These are phyloP conservation scores for Epizoanthus ramosus DNA, from an alignment of 92 coral and sea anemone genomes.

Conservation along the genomic window DNA sequence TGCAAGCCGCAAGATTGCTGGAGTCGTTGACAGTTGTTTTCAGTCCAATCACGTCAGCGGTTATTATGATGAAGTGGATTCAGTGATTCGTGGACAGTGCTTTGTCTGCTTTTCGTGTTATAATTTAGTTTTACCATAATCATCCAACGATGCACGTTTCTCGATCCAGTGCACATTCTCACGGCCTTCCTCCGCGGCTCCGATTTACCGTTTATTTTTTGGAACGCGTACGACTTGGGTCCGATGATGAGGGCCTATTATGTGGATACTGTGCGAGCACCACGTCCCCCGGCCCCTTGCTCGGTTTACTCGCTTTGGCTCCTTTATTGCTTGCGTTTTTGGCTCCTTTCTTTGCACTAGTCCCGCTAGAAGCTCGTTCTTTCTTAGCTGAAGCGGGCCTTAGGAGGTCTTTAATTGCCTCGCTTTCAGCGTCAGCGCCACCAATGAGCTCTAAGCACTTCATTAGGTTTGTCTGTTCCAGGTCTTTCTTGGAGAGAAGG, in stretches of 20 bases:
- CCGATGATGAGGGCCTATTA: slow-evolving; percentile 34
- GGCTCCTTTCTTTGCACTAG: slow-evolving; percentile 40
- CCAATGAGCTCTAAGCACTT: slow-evolving; percentile 88
- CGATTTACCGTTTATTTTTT: slow-evolving; percentile 3
- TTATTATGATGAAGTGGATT: too few relatives aligned
- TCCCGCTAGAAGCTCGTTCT: background rate
- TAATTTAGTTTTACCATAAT: too few relatives aligned
- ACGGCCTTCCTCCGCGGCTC: background rate
- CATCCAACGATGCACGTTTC: too few relatives aligned
- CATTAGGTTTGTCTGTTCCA: slow-evolving; percentile 82
- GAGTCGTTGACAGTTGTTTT: too few relatives aligned
- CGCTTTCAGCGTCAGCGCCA: slow-evolving; percentile 85
- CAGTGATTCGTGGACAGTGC: too few relatives aligned
- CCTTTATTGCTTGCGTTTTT: slow-evolving; percentile 47
- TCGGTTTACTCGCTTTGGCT: slow-evolving; percentile 43
- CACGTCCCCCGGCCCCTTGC: slow-evolving; percentile 50
- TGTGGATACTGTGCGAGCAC: slow-evolving; percentile 41
- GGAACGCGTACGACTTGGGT: slow-evolving; percentile 18
- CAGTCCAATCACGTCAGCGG: too few relatives aligned
- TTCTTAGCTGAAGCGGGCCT: slow-evolving; percentile 70
- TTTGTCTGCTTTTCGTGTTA: too few relatives aligned
- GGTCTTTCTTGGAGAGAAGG: slow-evolving; percentile 90
- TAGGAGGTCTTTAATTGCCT: slow-evolving; percentile 86
- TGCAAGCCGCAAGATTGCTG: too few relatives aligned
- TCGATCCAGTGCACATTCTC: background rate